Conservation (phyloP, 1,140 invertebrate genomes). For the Diuraphis noxia region DNA sequence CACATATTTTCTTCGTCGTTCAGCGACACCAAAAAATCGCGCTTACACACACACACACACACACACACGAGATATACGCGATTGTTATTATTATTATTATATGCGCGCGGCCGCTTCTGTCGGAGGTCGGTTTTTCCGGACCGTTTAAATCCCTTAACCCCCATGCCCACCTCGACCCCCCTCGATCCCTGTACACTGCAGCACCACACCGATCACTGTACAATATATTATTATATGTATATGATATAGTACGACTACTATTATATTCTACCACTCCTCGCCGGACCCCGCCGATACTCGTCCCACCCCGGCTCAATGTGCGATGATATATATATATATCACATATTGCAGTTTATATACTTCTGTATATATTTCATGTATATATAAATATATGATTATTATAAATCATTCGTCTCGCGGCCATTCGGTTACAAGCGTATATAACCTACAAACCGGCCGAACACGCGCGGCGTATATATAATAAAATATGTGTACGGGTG, state of each 20-base stretch:
- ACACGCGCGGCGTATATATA: background rate
- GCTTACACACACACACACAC: background rate
- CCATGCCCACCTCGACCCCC: background rate
- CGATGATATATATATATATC: background rate
- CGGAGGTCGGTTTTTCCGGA: constrained; percentile 24
- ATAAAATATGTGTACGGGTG: background rate
- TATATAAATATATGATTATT: background rate
- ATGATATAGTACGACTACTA: background rate
- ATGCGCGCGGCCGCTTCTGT: background rate
- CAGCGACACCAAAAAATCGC: background rate
- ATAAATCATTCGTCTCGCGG: constrained; percentile 19
- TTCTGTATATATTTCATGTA: too few species aligned
- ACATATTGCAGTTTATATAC: background rate
- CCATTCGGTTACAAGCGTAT: background rate
- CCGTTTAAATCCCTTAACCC: constrained; percentile 40
- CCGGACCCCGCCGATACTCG: background rate
- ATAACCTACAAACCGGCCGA: background rate
- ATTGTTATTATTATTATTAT: background rate
- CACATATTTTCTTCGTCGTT: constrained; percentile 27
- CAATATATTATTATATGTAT: too few species aligned
- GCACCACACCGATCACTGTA: background rate
- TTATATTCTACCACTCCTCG: background rate
- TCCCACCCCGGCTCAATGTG: background rate
- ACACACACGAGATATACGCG: background rate
- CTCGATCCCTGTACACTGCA: background rate